A percentile compares a stretch with the other conserved stretches of the same genome.
phyloP scores from a whole-genome alignment of 2,113 vertebrate species.

The Phylloscopus trochiloides region DNA sequence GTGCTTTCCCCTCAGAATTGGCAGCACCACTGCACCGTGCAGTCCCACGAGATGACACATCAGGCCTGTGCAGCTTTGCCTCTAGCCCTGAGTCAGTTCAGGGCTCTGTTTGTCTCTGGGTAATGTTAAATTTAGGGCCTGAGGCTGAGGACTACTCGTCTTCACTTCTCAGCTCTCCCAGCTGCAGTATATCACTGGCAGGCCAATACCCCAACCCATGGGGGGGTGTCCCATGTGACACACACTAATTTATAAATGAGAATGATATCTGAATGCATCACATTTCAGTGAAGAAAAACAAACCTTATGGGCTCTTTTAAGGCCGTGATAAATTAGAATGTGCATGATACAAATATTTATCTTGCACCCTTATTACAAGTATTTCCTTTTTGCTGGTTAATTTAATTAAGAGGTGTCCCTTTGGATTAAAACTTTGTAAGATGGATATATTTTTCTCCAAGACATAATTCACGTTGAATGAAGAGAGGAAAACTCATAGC shows the following conservation, averaged over 20 bases:
- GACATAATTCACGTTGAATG: conserved; percentile 42
- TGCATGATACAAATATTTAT: conserved; percentile 60
- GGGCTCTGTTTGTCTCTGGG: not conserved
- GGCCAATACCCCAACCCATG: conserved; percentile 44
- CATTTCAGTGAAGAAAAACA: conserved; percentile 66
- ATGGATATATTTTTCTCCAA: conserved; percentile 22
- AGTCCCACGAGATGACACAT: not conserved
- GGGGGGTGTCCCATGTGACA: conserved; percentile 45
- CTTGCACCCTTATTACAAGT: conserved; percentile 70
- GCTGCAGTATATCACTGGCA: conserved; percentile 57
- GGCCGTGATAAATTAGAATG: conserved; percentile 70
- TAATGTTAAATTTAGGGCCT: conserved; percentile 20
- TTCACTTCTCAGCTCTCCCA: conserved; percentile 36
- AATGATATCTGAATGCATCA: conserved; percentile 50
- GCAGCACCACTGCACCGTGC: not conserved
- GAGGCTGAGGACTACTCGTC: conserved; percentile 7
- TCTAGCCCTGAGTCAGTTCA: not conserved
- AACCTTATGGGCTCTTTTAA: conserved; percentile 62
- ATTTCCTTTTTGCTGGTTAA: conserved; percentile 63
- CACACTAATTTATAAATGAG: conserved; percentile 70
- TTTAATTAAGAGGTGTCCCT: conserved; percentile 59
- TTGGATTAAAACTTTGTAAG: conserved; percentile 25
- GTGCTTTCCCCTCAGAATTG: not conserved
- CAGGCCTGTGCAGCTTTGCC: not conserved
- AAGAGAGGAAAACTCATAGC: conserved; percentile 41